Evolutionary conservation across 2,888 invertebrate species (phyloP), one percentile per base, ranked within the genome.

Genomic region (Hecatera dysodea): DNA sequence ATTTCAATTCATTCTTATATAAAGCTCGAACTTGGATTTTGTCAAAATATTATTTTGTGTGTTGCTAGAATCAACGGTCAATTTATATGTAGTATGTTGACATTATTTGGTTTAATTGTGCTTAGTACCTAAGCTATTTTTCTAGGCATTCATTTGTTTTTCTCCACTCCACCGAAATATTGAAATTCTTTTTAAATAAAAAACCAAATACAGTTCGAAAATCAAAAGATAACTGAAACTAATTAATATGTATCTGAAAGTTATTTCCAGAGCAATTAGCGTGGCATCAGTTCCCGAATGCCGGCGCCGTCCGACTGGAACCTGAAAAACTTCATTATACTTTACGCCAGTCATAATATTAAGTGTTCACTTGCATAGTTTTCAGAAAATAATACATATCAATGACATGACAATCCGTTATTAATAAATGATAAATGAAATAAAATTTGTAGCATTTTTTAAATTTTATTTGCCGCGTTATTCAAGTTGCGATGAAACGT

Each of bases 291-390:
- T 42, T 24, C 44, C 36, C 52, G 17, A 46, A 46, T 4, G 4
- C 27, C 9, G 57, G 17, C 39, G 1, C 29, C 50, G 52, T 50
- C 65, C 65, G 63, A n/a, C 61, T 53, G 56, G 8, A 48, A 72
- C 44, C 83, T 80, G 75, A 29, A 85, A 85, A 74, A 75, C 44
- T 57, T 61, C 9, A 77, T 70, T 70, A 71, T 36, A 62, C 72
- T 62, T 55, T 53, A 83, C 55, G 64, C 61, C 78, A 79, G 75
- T 75, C 44, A 75, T 59, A 57, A 75, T 68, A 72, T 60, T 55
- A 42, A 57, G 68, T 74, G 77, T 68, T 56, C 72, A 64, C 60
- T 73, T 78, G 75, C 44, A 71, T 59, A 74, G 71, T 75, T 85
- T 80, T 72, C 83, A 83, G 55, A n/a, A 9, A 67, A 48, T 67